phyloP scores from a whole-genome alignment of 2,113 vertebrate species.

The Octodon degus region DNA sequence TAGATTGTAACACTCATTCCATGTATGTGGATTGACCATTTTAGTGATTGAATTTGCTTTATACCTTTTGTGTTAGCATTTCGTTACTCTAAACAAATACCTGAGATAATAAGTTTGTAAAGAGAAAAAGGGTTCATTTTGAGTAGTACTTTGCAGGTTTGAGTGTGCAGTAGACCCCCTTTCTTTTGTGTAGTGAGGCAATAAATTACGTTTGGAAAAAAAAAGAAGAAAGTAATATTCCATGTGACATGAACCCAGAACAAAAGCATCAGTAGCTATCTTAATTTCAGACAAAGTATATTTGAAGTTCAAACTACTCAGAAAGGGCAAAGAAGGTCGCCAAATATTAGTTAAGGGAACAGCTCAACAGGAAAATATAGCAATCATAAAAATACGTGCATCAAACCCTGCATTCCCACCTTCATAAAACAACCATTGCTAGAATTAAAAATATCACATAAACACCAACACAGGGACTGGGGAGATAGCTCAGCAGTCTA shows the following conservation, averaged over 20 bases:
- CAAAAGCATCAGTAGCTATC: neutral
- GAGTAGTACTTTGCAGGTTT: neutral
- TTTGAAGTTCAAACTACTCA: neutral
- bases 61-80: neutral
- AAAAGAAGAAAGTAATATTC: neutral
- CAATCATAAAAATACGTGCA: neutral
- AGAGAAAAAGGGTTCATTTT: neutral
- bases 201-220: neutral
- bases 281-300: neutral
- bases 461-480: neutral
- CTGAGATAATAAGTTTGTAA: neutral
- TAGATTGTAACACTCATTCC: neutral
- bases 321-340: neutral
- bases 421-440: neutral
- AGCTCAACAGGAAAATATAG: neutral
- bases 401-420: neutral
- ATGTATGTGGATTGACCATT: neutral
- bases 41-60: neutral
- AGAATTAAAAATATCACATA: neutral
- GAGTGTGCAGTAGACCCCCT: neutral
- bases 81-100: neutral
- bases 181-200: neutral
- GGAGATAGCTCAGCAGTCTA: no score
- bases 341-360: neutral
- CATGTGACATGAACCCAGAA: neutral